Evolutionary conservation across 1,140 invertebrate species (phyloP), one percentile per base, ranked within the genome.

Genomic region (Drosophila pectinifera): DNA sequence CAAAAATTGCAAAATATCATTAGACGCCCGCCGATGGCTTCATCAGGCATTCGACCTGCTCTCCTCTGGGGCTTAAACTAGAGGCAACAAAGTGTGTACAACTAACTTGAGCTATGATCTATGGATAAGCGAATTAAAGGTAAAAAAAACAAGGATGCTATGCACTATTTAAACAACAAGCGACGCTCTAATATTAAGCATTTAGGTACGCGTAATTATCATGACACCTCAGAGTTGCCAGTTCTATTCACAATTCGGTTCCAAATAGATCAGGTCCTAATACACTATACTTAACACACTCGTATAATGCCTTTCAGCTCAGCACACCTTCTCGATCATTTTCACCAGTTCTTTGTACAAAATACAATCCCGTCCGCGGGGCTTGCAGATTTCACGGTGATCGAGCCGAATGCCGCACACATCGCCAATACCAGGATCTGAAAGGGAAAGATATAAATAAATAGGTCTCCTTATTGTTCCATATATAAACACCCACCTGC

Each of bases 321-420:
- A 91, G 75, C 82, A 91, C 61, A 92, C 88, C 81, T 91, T 92
- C 46, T 93, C 92, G 34, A 94, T 94, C 48, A 95, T 90, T 54
- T 93, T 92, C 51, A 94, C 92, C 42, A 95, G 92, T 90, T 95
- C 94, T 72, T 93, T 93, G 90, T 96, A 96, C 2, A 96, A 90
- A 65, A 95, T 94, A 74, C 95, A 96, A 46, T 93, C 90, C 11
- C 95, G 92, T 51, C 94, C 94, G 18, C 94, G 93, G 0, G 95
- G 95, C 83, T 96, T 96, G 92, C 95, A 96, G 64, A 96, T 95
- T 91, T 96, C 95, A 22, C 95, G 90, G 91, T 96, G 95, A 91
- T 96, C 95, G 46, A 96, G 92, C 0, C 94, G 94, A 26, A 95
- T 94, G 13, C 94, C 95, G 65, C 94, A 94, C 38, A 95, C 92